Conservation (phyloP, 2,113 vertebrate genomes). For the Xenopus laevis region DNA sequence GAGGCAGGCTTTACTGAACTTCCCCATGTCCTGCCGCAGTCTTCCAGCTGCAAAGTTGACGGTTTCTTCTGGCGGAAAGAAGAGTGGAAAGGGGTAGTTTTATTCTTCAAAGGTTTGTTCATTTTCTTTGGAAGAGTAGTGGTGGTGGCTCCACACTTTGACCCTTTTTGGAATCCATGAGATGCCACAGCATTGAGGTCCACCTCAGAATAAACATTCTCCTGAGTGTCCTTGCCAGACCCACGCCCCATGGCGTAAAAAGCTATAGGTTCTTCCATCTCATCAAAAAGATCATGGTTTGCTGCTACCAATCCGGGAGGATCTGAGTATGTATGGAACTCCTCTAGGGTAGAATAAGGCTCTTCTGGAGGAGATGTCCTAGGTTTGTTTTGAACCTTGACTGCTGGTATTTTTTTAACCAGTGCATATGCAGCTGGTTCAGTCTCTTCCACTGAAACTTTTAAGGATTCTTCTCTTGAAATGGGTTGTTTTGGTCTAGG, state of each 20-base stretch:
- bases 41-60: not conserved
- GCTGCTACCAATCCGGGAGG: not conserved
- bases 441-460: not conserved
- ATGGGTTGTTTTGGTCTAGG: not conserved
- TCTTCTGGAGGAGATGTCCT: not conserved
- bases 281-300: not conserved
- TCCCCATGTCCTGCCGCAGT: not conserved
- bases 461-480: not conserved
- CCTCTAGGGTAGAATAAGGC: constrained; percentile 45
- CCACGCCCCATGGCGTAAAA: constrained; percentile 63
- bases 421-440: fast-evolving
- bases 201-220: constrained; percentile 63
- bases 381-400: not conserved
- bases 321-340: constrained; percentile 48
- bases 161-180: not conserved
- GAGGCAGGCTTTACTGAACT: not conserved
- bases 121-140: not conserved
- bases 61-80: constrained; percentile 11
- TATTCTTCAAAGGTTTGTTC: not conserved
- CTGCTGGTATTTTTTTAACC: not conserved
- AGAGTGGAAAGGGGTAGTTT: constrained; percentile 23
- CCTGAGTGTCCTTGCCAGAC: fast-evolving
- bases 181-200: not conserved
- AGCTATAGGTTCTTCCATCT: constrained; percentile 50
- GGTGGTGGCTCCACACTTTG: not conserved